Evolutionary conservation across 2,113 vertebrate species (phyloP), one percentile per base, ranked within the genome.

Genomic region (Grammomys surdaster): DNA sequence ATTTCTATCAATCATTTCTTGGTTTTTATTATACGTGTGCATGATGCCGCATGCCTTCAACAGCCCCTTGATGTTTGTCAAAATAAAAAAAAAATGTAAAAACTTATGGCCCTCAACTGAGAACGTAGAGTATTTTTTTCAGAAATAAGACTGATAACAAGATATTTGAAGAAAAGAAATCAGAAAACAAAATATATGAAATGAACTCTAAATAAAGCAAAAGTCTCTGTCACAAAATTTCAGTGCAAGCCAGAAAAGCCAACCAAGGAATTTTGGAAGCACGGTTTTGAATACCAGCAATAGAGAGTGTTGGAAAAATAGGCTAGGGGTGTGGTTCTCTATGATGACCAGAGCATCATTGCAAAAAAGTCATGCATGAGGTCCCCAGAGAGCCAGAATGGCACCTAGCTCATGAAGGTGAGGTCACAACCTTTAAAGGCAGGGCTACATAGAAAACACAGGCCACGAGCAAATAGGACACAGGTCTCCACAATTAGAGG

Each of bases 1-100:
- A 73, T 70, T 84, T 67, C 63, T 77, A 70, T 65, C 12, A n/a
- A 77, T 58, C 70, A 93, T 82, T 91, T 96, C 51, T 78, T 67
- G 26, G 67, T n/a, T 81, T 81, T 19, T 95, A 65, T 56, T 46
- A 28, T 22, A 22, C 22, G 14, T 58, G 46, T 7, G 46, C 46
- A 48, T 40, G 16, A 40, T 43, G 51, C 51, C 9, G 10, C n/a
- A 10, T 69, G 65, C 56, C 22, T 76, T 48, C 33, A 56, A n/a
- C 51, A 56, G 58, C 22, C 19, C 33, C 51, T 58, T 56, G 33
- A 81, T 54, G 17, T 81, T 56, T 36, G 33, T n/a, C 31, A n/a
- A 36, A 81, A 72, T n/a, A 22, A 72, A 72, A 58, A 82, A 28
- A 28, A 56, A 78, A 58, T 14, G 58, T 40, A 85, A 4, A 85